Conservation (phyloP, 1,140 invertebrate species). For the Drosophila teissieri region DNA sequence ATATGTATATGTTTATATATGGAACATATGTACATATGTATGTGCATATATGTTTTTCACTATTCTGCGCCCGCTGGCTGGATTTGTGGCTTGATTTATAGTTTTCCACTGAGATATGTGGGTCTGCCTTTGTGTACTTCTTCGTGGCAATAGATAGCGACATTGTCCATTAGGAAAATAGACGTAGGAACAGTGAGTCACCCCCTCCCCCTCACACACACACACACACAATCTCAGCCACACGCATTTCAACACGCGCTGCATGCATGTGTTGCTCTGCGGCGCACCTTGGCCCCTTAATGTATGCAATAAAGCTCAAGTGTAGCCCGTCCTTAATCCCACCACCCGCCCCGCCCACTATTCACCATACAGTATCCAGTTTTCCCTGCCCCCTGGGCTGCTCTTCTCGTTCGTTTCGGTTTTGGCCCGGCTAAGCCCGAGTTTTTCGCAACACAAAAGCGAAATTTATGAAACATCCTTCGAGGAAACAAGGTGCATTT, state of each 20-base stretch:
- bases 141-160: slow-evolving; percentile 53
- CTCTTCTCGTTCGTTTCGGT: slow-evolving; percentile 28
- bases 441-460: slow-evolving; percentile 38
- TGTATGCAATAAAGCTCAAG: slow-evolving; percentile 83
- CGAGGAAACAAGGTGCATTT: neutral
- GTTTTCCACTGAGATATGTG: slow-evolving; percentile 28
- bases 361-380: slow-evolving; percentile 4
- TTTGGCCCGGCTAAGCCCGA: slow-evolving; percentile 43
- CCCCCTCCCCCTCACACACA: too few species aligned
- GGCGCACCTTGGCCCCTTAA: slow-evolving; percentile 79
- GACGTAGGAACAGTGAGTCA: slow-evolving; percentile 35
- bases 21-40: neutral
- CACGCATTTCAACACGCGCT: slow-evolving; percentile 33
- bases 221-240: slow-evolving; percentile 15
- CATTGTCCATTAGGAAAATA: slow-evolving; percentile 77
- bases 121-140: neutral
- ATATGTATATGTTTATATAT: neutral
- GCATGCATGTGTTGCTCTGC: slow-evolving; percentile 60
- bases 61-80: slow-evolving; percentile 37
- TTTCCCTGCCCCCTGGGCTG: neutral
- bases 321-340: slow-evolving; percentile 56
- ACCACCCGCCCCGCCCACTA: slow-evolving; percentile 3
- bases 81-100: slow-evolving; percentile 71
- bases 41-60: slow-evolving; percentile 19
- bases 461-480: neutral